Conservation (phyloP, 2,797 vertebrate species). For the Ceryle rudis region DNA sequence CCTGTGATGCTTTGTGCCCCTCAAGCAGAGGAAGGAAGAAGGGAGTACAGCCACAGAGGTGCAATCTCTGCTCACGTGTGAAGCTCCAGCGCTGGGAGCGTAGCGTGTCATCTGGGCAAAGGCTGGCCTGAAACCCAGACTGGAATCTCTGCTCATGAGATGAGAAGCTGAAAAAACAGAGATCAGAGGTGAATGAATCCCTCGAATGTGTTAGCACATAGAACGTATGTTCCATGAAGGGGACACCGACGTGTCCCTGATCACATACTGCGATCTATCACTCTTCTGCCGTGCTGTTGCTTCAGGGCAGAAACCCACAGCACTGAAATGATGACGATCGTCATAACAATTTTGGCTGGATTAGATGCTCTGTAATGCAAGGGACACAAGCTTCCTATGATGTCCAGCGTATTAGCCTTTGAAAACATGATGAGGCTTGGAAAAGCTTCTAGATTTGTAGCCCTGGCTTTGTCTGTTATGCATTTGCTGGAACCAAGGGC, state of each 20-base stretch:
- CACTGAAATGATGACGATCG: neutral
- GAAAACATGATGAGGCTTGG: neutral
- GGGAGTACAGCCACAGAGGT: neutral
- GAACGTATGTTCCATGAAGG: neutral
- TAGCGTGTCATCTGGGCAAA: fast-evolving
- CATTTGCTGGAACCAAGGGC: neutral
- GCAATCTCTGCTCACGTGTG: fast-evolving
- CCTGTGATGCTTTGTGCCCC: neutral
- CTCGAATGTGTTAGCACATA: neutral
- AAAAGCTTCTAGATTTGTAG: neutral
- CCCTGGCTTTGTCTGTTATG: neutral
- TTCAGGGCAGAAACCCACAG: neutral
- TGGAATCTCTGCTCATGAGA: neutral
- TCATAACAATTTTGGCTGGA: neutral
- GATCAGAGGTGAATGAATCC: neutral
- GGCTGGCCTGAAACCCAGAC: neutral
- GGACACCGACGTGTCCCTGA: neutral
- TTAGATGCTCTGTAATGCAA: neutral
- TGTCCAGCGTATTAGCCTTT: neutral
- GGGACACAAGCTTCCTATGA: neutral
- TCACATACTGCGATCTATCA: fast-evolving
- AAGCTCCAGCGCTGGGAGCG: fast-evolving
- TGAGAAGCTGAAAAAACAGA: neutral
- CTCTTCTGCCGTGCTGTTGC: neutral
- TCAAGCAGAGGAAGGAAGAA: neutral